phyloP scores from a whole-genome alignment of 2,113 vertebrate genomes.

The Hyla sarda region DNA sequence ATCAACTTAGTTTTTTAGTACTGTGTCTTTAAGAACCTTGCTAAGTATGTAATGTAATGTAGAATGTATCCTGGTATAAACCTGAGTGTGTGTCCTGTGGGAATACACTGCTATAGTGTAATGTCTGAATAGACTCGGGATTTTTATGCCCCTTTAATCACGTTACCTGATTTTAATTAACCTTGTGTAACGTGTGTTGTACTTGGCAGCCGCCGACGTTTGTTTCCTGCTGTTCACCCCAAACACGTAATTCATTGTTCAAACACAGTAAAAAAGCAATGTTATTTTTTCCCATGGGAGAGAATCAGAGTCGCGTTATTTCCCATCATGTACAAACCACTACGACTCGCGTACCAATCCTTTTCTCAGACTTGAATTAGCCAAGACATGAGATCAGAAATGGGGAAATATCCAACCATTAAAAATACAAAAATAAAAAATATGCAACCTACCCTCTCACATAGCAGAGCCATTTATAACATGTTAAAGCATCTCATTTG shows the following conservation, averaged over 20 bases:
- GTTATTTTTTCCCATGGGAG: slow-evolving; percentile 50
- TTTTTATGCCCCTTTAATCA: background rate
- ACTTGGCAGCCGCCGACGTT: slow-evolving; percentile 25
- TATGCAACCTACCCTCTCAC: background rate
- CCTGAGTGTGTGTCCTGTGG: background rate
- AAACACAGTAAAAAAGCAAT: background rate
- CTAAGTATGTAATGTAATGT: background rate
- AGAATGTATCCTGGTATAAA: background rate
- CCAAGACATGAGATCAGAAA: background rate
- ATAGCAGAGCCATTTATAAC: no score
- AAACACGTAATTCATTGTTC: slow-evolving; percentile 36
- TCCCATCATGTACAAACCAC: slow-evolving; percentile 10
- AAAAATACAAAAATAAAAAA: no score
- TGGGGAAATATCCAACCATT: background rate
- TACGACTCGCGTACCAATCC: no score
- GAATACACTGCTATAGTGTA: background rate
- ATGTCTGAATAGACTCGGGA: background rate
- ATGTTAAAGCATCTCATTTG: no score
- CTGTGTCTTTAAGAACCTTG: background rate
- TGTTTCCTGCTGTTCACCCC: background rate
- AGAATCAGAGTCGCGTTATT: background rate
- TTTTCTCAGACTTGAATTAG: background rate
- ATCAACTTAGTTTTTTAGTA: background rate
- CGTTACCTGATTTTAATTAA: slow-evolving; percentile 40
- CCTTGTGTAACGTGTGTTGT: slow-evolving; percentile 19